These are phyloP conservation scores for Volucella inflata DNA, from an alignment of 2,888 invertebrate genomes.

Conservation along the genomic window DNA sequence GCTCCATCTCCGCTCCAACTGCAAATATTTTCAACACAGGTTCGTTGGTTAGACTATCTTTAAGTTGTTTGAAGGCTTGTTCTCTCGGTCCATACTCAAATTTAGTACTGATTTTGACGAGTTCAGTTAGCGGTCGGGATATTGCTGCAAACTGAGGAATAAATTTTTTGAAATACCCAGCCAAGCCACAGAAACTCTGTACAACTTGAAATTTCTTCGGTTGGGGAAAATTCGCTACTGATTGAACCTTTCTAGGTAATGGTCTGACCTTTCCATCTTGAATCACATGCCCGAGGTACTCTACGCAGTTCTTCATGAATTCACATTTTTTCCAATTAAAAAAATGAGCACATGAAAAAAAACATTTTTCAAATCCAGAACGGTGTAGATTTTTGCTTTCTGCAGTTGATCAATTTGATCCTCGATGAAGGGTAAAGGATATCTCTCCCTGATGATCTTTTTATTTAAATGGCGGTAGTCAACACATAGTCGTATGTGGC, in stretches of 20 bases:
- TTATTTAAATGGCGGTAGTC: too few species aligned
- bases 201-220: conserved; percentile 29
- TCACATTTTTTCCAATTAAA: too few species aligned
- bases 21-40: conserved; percentile 41
- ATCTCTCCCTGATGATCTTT: too few species aligned
- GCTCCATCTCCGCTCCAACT: conserved; percentile 33
- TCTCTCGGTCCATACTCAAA: conserved; percentile 26
- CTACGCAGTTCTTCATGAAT: neutral
- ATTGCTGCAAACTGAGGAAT: conserved; percentile 38
- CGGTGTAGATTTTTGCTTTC: too few species aligned
- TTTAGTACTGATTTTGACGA: conserved; percentile 18
- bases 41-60: conserved; percentile 9
- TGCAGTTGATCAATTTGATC: too few species aligned
- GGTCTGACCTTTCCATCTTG: neutral
- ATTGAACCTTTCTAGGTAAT: conserved; percentile 19
- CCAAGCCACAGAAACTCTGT: conserved; percentile 34
- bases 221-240: conserved; percentile 15
- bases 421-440: too few species aligned
- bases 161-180: conserved; percentile 44
- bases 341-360: too few species aligned
- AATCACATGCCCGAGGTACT: conserved; percentile 41
- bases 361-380: too few species aligned
- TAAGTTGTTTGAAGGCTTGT: conserved; percentile 39
- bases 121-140: conserved; percentile 35
- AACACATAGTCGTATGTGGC: too few species aligned